Conservation (phyloP, 1,140 invertebrate genomes). For the Ceratina japonica region DNA sequence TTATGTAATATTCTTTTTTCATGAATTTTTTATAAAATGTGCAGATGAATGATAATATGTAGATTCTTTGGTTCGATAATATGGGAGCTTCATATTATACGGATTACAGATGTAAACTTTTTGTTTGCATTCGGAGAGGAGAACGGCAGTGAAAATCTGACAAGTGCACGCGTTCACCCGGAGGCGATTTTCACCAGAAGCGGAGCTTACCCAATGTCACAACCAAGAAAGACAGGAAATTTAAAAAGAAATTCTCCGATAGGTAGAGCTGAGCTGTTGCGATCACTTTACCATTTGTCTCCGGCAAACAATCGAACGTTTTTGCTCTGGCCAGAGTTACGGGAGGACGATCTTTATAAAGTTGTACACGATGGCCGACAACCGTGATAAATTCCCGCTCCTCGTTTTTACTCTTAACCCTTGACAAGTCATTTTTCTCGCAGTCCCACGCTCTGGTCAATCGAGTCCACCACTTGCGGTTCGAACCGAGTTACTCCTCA, state of each 20-base stretch:
- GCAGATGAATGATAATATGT: too few species aligned
- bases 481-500: neutral
- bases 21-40: too few species aligned
- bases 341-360: neutral
- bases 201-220: neutral
- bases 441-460: neutral
- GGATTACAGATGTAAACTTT: neutral
- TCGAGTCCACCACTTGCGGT: neutral
- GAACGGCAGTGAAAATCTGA: neutral
- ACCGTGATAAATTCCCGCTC: neutral
- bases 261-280: too few species aligned
- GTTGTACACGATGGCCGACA: neutral
- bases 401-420: neutral
- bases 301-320: slow-evolving; percentile 3
- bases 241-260: slow-evolving; percentile 5
- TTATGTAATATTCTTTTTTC: too few species aligned
- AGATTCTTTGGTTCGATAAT: too few species aligned
- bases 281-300: slow-evolving; percentile 18
- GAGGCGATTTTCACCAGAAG: neutral
- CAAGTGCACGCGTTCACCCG: neutral
- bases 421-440: neutral
- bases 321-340: neutral
- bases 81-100: neutral
- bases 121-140: neutral
- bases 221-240: neutral